These are phyloP conservation scores for Autographa pulchrina DNA, from an alignment of 2,888 invertebrate species.

Conservation along the genomic window DNA sequence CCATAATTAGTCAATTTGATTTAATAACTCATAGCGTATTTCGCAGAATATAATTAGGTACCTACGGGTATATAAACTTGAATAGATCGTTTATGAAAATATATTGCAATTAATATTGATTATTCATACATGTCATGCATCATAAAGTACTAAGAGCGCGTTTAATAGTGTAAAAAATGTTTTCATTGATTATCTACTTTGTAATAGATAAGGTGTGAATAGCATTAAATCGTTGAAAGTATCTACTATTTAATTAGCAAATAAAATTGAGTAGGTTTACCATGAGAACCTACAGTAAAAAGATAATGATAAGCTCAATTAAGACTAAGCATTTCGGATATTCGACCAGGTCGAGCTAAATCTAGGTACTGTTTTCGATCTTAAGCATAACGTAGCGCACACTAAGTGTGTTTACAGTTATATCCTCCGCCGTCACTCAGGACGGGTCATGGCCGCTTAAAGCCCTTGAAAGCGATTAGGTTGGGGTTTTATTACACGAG, in stretches of 20 bases:
- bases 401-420: slow-evolving; percentile 63
- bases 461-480: slow-evolving; percentile 87
- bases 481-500: slow-evolving; percentile 76
- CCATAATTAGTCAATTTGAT: slow-evolving; percentile 45
- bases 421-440: slow-evolving; percentile 73
- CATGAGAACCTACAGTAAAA: no score
- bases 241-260: no score
- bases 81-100: neutral
- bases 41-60: slow-evolving; percentile 6
- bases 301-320: no score
- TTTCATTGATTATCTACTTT: neutral
- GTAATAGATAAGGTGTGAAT: neutral
- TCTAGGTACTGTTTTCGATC: slow-evolving; percentile 36
- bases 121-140: neutral
- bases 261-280: no score
- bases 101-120: neutral
- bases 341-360: neutral
- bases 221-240: neutral
- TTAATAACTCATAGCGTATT: slow-evolving; percentile 30
- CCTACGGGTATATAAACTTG: neutral
- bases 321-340: no score
- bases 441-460: slow-evolving; percentile 88
- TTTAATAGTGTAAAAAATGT: neutral
- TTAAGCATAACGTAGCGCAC: slow-evolving; percentile 45
- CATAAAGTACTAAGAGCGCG: neutral